These are phyloP conservation scores for Lysandra coridon DNA, from an alignment of 2,888 invertebrate genomes.

Conservation along the genomic window DNA sequence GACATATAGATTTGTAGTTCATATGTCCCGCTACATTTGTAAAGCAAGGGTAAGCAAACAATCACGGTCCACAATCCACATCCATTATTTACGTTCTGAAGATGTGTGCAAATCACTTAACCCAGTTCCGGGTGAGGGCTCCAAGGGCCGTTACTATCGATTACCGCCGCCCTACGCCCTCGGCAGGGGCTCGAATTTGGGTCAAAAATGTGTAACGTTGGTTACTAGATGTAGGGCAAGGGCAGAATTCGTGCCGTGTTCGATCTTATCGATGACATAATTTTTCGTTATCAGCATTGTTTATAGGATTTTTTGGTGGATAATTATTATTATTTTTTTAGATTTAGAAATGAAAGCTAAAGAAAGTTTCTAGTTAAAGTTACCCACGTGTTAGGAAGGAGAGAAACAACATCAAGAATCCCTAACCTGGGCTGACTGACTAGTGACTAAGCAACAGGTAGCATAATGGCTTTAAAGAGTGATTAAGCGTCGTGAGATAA, in stretches of 20 bases:
- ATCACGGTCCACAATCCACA: background rate
- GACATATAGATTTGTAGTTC: background rate
- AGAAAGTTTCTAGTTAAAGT: too few species aligned
- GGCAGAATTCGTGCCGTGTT: background rate
- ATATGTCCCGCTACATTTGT: background rate
- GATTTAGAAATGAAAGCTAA: too few species aligned
- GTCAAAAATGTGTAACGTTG: slow-evolving; percentile 13
- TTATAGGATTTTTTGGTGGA: background rate
- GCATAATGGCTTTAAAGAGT: background rate
- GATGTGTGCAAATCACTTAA: slow-evolving; percentile 10
- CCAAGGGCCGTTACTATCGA: slow-evolving; percentile 4
- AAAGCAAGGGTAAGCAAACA: background rate
- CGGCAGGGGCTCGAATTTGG: background rate
- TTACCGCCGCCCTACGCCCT: background rate
- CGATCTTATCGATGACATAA: background rate
- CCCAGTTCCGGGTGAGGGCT: background rate
- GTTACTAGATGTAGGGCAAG: background rate
- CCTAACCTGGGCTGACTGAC: too few species aligned
- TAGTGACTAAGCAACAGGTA: background rate
- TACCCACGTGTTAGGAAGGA: too few species aligned
- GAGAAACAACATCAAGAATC: background rate
- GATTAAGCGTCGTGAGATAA: background rate
- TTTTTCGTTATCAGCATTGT: background rate
- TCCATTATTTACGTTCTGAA: background rate
- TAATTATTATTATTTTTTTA: too few species aligned